Evolutionary conservation across 2,797 vertebrate species (phyloP).

Genomic region (Cyprinella venusta): DNA sequence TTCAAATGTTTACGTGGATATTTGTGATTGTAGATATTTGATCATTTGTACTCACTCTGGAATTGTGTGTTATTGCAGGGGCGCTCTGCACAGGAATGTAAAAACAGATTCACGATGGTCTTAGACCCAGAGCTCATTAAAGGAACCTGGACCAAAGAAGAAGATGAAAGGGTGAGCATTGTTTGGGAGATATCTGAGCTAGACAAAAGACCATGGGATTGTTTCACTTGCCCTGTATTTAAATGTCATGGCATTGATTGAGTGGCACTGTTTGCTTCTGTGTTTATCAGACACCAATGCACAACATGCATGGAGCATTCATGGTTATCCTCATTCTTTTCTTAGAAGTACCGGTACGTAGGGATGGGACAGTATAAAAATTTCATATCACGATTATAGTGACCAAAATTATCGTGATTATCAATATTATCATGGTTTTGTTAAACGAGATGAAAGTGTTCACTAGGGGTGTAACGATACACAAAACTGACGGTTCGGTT

Average conservation of each 20-base stretch:
- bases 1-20: background rate
- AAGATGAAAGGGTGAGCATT: conserved; percentile 87
- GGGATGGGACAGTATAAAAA: no score
- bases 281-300: background rate
- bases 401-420: no score
- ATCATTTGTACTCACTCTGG: background rate
- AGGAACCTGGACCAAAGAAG: conserved; percentile 90
- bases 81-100: conserved; percentile 85
- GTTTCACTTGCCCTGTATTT: background rate
- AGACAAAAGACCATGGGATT: background rate
- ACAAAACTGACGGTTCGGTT: no score
- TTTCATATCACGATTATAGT: no score
- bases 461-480: no score
- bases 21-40: background rate
- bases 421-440: no score
- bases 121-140: conserved; percentile 87
- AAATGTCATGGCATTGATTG: background rate
- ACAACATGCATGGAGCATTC: background rate
- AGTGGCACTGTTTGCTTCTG: background rate
- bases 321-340: background rate
- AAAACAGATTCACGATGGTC: conserved; percentile 84
- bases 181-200: background rate
- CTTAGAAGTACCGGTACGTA: background rate
- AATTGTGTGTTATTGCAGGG: conserved; percentile 73
- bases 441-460: no score